phyloP scores from a whole-genome alignment of 2,797 vertebrate species.

The Scolopax rusticola region DNA sequence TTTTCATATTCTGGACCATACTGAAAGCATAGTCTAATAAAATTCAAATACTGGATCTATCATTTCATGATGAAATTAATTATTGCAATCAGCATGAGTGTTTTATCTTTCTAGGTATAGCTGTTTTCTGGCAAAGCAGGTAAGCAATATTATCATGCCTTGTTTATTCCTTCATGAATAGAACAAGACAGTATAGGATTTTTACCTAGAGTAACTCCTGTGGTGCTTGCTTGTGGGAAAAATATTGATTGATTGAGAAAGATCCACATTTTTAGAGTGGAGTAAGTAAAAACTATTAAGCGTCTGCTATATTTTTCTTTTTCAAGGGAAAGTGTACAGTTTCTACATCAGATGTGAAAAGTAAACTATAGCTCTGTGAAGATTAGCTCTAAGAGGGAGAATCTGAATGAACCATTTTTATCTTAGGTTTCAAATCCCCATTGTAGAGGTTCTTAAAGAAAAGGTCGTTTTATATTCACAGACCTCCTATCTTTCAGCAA shows the following conservation, averaged over 20 bases:
- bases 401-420: constrained; percentile 3
- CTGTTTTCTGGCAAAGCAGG: not conserved
- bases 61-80: not conserved
- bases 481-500: not conserved
- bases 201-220: not conserved
- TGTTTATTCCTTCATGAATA: not conserved
- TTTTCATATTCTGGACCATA: not conserved
- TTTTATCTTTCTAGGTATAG: not conserved
- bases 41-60: not conserved
- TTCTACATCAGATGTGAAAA: not conserved
- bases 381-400: not conserved
- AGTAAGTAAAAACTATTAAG: not conserved
- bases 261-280: not conserved
- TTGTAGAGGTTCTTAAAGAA: not conserved
- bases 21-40: not conserved
- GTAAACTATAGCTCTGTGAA: not conserved
- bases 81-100: not conserved
- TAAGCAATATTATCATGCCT: not conserved
- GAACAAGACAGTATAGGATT: not conserved
- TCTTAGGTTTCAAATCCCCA: not conserved
- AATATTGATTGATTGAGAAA: not conserved
- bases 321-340: not conserved
- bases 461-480: constrained; percentile 27
- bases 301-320: not conserved
- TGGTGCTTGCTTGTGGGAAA: not conserved